These are phyloP conservation scores for Epinephelus fuscoguttatus DNA, from an alignment of 2,113 vertebrate species.

Conservation along the genomic window DNA sequence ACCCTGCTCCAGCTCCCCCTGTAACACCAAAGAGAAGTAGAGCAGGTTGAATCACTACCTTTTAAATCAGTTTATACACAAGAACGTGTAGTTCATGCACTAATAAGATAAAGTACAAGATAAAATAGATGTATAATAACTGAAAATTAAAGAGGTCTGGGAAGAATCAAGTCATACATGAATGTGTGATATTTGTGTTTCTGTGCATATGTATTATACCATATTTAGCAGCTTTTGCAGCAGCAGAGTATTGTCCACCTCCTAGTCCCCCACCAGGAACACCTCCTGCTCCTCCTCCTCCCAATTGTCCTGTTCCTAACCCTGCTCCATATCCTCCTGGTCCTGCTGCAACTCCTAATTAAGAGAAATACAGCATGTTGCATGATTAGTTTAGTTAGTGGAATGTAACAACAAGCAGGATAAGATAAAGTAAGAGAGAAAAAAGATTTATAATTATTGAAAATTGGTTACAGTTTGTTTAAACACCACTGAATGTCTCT, in stretches of 20 bases:
- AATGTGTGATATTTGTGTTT: neutral
- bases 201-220: constrained; percentile 32
- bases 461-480: neutral
- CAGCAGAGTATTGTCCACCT: constrained; percentile 44
- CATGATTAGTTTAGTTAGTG: neutral
- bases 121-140: neutral
- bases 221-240: constrained; percentile 69
- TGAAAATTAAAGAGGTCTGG: neutral
- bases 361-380: neutral
- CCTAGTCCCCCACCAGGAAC: constrained; percentile 13
- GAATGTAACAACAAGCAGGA: neutral
- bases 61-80: neutral
- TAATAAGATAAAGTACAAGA: neutral
- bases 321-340: constrained; percentile 39
- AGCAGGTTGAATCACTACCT: neutral
- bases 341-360: constrained; percentile 8
- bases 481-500: neutral
- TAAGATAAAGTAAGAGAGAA: neutral
- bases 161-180: neutral
- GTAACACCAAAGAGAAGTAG: constrained; percentile 3
- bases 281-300: constrained; percentile 41
- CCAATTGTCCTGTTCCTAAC: constrained; percentile 29
- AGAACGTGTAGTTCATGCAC: neutral
- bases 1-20: constrained; percentile 33
- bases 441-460: neutral